Base-by-base conservation (phyloP, 2,888 invertebrate species). In the Nomada flava region DNA sequence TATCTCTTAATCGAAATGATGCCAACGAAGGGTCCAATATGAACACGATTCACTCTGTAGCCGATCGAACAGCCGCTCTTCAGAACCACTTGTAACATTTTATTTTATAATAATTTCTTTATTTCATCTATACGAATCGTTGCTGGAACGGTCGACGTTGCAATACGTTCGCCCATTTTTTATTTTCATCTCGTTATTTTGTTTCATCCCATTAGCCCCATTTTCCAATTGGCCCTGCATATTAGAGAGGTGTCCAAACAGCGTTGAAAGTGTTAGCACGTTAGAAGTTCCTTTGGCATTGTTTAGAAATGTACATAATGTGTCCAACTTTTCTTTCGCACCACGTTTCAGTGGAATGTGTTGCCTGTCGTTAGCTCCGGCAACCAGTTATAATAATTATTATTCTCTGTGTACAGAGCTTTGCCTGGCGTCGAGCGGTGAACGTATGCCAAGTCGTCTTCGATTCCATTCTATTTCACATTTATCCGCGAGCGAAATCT, bases 321-420 rank as follows among this genome's bases (percentile, higher is more conserved):
- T 74, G 65, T 69, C 47, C 55, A 71, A 65, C 44, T 75, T 69
- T 65, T 65, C 79, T 75, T 83, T 77, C 77, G 79, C 0, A 88
- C 90, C 90, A 91, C 89, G 85, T 89, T 86, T 83, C 86, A 88
- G 88, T 92, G 92, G 92, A 92, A 92, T 92, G 92, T 92, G 84
- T 86, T 72, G 81, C 70, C 82, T 84, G 85, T 70, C 74, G 75
- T 72, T 83, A 86, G 85, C 88, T 83, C 86, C 47, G 70, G 82
- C 85, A 55, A 73, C 64, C 57, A 23, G 44, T 50, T 23, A 23
- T 20, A 20, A 23, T 36, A 36, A 36, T 36, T 7, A 7, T 36
- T 36, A 7, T 69, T 36, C 53, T 23, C 26, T 47, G 36, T 20
- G 65, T n/a, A 63, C 29, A 50, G 63, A 47, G 62, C n/a, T 26